Percentiles rank a stretch among this genome's conserved stretches.
These are phyloP conservation scores for Hymenopus coronatus DNA, from an alignment of 2,888 invertebrate genomes.

Conservation along the genomic window DNA sequence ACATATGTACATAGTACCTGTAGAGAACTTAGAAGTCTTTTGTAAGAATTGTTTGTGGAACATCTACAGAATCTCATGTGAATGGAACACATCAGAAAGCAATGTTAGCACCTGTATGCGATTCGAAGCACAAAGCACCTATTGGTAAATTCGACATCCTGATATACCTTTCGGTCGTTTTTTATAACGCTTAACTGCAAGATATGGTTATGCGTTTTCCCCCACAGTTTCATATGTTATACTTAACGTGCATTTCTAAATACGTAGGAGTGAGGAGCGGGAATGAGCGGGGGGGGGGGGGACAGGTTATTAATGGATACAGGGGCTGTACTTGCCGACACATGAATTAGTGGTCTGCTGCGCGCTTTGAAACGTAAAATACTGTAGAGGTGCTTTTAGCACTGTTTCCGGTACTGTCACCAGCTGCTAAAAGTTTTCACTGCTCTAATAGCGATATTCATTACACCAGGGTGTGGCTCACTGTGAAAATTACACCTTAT, in stretches of 20 bases:
- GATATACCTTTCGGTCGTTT: neutral
- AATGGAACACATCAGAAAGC: too few relatives aligned
- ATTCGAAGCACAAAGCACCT: too few relatives aligned
- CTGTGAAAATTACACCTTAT: neutral
- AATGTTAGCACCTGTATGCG: too few relatives aligned
- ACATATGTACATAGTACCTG: too few relatives aligned
- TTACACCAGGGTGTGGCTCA: neutral
- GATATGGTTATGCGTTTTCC: neutral
- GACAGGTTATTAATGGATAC: neutral
- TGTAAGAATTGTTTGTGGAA: too few relatives aligned
- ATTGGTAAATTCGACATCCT: too few relatives aligned
- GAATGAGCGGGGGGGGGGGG: too few relatives aligned
- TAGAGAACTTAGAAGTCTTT: too few relatives aligned
- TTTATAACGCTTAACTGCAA: neutral
- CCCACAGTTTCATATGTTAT: neutral
- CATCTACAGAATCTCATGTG: too few relatives aligned
- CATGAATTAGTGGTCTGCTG: neutral
- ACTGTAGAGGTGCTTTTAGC: neutral
- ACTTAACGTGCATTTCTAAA: neutral
- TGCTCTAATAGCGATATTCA: neutral
- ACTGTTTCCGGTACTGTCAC: neutral
- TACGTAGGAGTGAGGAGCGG: neutral
- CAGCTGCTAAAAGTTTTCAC: neutral
- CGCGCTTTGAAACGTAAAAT: neutral
- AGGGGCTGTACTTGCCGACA: neutral